Evolutionary conservation across 2,888 invertebrate species (phyloP), one percentile per base, ranked within the genome.

Genomic region (Nemurella pictetii): DNA sequence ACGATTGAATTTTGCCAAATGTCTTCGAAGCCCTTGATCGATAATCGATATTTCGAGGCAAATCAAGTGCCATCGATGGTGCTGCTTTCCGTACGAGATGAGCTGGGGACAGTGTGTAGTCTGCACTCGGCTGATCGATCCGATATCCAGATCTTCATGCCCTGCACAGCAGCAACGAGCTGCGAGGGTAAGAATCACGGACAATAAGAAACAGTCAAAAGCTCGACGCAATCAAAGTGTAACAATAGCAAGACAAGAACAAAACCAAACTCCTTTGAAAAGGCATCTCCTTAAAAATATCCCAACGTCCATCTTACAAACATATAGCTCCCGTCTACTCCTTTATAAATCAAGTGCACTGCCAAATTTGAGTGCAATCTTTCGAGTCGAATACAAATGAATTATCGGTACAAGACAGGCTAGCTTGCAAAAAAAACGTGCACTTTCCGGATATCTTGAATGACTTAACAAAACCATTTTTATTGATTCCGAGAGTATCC

Each of bases 171-270:
- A n/a, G 55, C 15, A 7, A 3, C 9, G 15, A 55, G 55, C 55
- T 20, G 20, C 55, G 55, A 55, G 55, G 55, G 5, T 55, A 20
- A 55, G 55, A 7, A 7, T 20, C 12, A 12, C 2, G 55, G 15
- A 55, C 55, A 55, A 55, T 55, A 55, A 55, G 55, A 55, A 55
- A 1, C 55, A 55, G 5, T 78, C 78, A 78, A 78, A 30, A 78
- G 78, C 78, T 28, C 78, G 55, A 55, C 55, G 78, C 78, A 78
- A 78, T 78, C 78, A 78, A 78, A 78, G 78, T 78, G 20, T 78
- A 78, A 78, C 78, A 78, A 78, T 78, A 30, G 78, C 29, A 15
- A 78, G 78, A 78, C 30, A 78, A 30, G 78, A 78, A 78, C 75
- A 78, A 78, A 78, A 78, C 78, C 78, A 78, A 78, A 78, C 28